Base-by-base conservation (phyloP, 2,888 invertebrate genomes). In the Drosophila diplacantha region DNA sequence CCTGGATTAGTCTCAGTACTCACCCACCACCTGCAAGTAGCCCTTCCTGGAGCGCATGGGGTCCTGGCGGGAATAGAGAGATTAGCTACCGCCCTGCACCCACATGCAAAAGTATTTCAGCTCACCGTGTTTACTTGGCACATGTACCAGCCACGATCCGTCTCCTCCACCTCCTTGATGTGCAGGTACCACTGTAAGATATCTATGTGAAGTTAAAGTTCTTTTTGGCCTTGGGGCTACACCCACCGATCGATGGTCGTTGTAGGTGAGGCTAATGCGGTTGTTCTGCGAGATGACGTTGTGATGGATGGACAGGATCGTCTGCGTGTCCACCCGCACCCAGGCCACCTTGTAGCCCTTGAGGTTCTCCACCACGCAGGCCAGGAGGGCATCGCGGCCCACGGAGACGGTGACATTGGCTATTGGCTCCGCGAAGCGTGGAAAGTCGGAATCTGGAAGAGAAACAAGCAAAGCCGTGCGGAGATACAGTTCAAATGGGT, bases 301-400 rank as follows among this genome's bases (percentile, higher is more conserved):
- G 89, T 95, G 95, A 87, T 96, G 96, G 84, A 96, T 96, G 61
- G 96, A 95, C 57, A 96, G 90, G 83, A 96, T 96, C 3, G 96
- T 96, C 89, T 96, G 96, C 0, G 96, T 96, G 85, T 96, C 96
- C 44, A 96, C 95, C 37, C 95, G 92, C 14, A 96, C 96, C 96
- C 96, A 96, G 71, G 96, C 96, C 75, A 96, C 96, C 93, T 96
- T 95, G 88, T 93, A 96, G 74, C 92, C 92, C 85, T 93, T 92
- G 66, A 96, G 91, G 89, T 96, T 96, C 89, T 96, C 95, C 59
- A 96, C 95, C 78, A 95, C 94, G 88, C 96, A 96, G 58, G 95
- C 94, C 69, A 96, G 91, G 29, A 96, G 90, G 22, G 96, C 96
- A 89, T 96, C 96, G 50, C 95, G 91, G 29, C 96, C 96, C 53